Evolutionary conservation across 2,888 invertebrate genomes (phyloP).

Genomic region (Lordiphosa andalusiaca): DNA sequence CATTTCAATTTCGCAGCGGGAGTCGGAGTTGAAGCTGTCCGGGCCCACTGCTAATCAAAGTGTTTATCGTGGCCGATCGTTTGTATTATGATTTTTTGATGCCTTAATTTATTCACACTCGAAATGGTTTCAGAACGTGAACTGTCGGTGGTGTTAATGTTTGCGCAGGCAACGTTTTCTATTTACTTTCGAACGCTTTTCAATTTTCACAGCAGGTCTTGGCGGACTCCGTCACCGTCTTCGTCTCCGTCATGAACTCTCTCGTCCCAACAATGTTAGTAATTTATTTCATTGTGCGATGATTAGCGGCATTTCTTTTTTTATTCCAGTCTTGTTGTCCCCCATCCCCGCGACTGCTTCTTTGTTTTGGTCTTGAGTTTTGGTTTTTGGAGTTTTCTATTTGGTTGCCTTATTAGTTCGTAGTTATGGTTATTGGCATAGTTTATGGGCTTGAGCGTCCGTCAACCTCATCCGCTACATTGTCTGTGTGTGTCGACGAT

Average conservation of each 20-base stretch:
- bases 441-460: constrained; percentile 38
- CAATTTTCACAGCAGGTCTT: constrained; percentile 65
- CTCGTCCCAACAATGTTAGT: constrained; percentile 64
- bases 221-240: constrained; percentile 19
- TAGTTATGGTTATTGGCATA: constrained; percentile 61
- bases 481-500: neutral
- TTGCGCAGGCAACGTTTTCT: constrained; percentile 60
- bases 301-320: constrained; percentile 72
- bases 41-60: constrained; percentile 67
- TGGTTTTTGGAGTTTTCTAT: constrained; percentile 35
- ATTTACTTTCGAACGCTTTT: constrained; percentile 69
- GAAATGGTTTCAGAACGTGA: constrained; percentile 19
- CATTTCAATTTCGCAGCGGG: constrained; percentile 73
- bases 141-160: constrained; percentile 55
- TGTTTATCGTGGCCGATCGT: constrained; percentile 75
- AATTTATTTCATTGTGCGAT: constrained; percentile 76
- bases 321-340: constrained; percentile 1
- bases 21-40: constrained; percentile 24
- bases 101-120: constrained; percentile 78
- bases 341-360: constrained; percentile 41
- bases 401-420: constrained; percentile 61
- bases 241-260: constrained; percentile 12
- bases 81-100: constrained; percentile 74
- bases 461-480: too few species aligned
- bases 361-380: constrained; percentile 47